These are phyloP conservation scores for Aphidius ervi DNA, from an alignment of 1,140 invertebrate species.

Conservation along the genomic window DNA sequence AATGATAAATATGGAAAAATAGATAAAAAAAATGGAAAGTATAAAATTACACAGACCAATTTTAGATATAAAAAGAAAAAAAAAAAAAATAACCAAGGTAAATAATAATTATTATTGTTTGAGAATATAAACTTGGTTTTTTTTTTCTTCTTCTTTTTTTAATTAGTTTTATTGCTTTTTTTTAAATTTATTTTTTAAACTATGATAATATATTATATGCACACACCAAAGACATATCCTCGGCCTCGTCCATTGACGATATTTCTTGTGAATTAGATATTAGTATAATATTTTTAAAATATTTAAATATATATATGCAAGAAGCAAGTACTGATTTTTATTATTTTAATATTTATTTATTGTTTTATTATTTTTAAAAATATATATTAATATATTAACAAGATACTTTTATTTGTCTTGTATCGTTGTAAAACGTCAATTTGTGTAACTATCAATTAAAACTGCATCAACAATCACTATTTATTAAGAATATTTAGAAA, in stretches of 20 bases:
- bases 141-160: slow-evolving; percentile 6
- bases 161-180: neutral
- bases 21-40: slow-evolving; percentile 4
- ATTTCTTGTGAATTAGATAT: slow-evolving; percentile 20
- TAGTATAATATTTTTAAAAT: neutral
- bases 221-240: slow-evolving; percentile 18
- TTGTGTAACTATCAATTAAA: slow-evolving; percentile 24
- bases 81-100: slow-evolving; percentile 13
- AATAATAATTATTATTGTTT: neutral
- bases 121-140: neutral
- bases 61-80: slow-evolving; percentile 2
- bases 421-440: slow-evolving; percentile 25
- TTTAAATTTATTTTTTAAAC: too few relatives aligned
- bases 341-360: slow-evolving; percentile 4
- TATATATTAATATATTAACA: neutral
- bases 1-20: neutral
- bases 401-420: slow-evolving; percentile 19
- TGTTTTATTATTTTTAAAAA: slow-evolving; percentile 6
- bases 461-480: slow-evolving; percentile 43
- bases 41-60: too few relatives aligned
- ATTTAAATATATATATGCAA: slow-evolving; percentile 2
- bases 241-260: slow-evolving; percentile 23
- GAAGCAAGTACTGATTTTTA: neutral
- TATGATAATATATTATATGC: too few relatives aligned
- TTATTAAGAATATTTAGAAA: slow-evolving; percentile 30